phyloP scores from a whole-genome alignment of 2,888 invertebrate genomes.

The Campoplex nolae region DNA sequence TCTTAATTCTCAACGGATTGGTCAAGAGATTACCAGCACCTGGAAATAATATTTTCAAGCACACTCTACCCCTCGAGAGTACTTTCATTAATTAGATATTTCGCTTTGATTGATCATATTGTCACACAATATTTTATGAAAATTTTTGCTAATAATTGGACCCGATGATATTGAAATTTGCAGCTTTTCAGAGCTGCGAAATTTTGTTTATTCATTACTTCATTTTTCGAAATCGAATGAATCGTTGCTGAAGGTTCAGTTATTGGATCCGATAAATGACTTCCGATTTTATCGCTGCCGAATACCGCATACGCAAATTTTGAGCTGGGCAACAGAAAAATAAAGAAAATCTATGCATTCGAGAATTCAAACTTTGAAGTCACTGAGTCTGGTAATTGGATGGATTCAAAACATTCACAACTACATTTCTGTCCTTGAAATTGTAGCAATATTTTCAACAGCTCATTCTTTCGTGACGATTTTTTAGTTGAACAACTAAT shows the following conservation, averaged over 20 bases:
- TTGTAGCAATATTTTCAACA: too few relatives aligned
- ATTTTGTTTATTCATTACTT: not conserved
- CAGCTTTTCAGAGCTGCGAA: not conserved
- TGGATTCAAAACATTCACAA: too few relatives aligned
- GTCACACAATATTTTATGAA: not conserved
- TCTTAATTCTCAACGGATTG: slow-evolving; percentile 50
- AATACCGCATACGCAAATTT: too few relatives aligned
- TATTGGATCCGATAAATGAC: too few relatives aligned
- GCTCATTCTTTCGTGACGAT: too few relatives aligned
- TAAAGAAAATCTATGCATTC: too few relatives aligned
- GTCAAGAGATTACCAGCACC: slow-evolving; percentile 40
- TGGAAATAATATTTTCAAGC: slow-evolving; percentile 2
- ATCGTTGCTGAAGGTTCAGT: not conserved
- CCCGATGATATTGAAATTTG: not conserved
- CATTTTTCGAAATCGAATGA: not conserved
- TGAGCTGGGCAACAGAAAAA: too few relatives aligned
- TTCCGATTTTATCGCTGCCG: too few relatives aligned
- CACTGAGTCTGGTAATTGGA: too few relatives aligned
- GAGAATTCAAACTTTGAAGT: too few relatives aligned
- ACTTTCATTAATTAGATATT: not conserved
- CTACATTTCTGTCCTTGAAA: too few relatives aligned
- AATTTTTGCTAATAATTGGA: not conserved
- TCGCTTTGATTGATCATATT: not conserved
- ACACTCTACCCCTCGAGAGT: not conserved
- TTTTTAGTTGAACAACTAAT: too few relatives aligned